Evolutionary conservation across 2,113 vertebrate genomes (phyloP).

Genomic region (Hyla sarda): DNA sequence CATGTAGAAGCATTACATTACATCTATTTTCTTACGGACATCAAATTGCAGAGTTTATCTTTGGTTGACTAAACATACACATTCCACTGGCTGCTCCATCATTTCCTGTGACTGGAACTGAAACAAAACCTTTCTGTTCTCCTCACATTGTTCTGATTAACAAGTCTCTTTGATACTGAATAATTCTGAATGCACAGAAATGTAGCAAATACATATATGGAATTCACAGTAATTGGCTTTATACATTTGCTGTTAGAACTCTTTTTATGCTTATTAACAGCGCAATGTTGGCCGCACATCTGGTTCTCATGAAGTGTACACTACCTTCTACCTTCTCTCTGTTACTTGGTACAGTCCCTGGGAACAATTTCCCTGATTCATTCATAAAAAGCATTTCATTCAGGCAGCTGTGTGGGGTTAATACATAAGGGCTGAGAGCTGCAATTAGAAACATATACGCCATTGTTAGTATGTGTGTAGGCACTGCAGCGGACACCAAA

Average conservation of each 20-base stretch:
- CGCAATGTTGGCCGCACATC: conserved; percentile 35
- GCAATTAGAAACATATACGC: conserved; percentile 14
- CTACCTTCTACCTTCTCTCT: conserved; percentile 27
- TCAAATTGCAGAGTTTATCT: conserved; percentile 56
- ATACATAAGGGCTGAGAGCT: neutral
- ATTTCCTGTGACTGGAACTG: conserved; percentile 64
- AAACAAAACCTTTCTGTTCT: conserved; percentile 63
- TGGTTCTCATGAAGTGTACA: conserved; percentile 42
- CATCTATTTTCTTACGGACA: conserved; percentile 42
- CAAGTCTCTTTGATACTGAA: conserved; percentile 56
- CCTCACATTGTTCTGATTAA: conserved; percentile 61
- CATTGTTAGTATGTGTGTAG: conserved; percentile 9
- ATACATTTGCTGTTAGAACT: conserved; percentile 38
- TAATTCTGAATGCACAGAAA: conserved; percentile 42
- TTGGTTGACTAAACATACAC: conserved; percentile 55
- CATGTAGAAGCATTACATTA: conserved; percentile 54
- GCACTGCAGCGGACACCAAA: neutral
- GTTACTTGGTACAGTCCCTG: conserved; percentile 7
- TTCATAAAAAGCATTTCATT: conserved; percentile 43
- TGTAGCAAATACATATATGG: conserved; percentile 47
- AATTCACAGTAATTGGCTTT: conserved; percentile 41
- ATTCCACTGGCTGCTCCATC: conserved; percentile 55
- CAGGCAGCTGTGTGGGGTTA: conserved; percentile 19
- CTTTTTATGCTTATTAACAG: conserved; percentile 50
- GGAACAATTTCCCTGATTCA: conserved; percentile 46